phyloP scores from a whole-genome alignment of 2,888 invertebrate species.

The Deilephila elpenor region DNA sequence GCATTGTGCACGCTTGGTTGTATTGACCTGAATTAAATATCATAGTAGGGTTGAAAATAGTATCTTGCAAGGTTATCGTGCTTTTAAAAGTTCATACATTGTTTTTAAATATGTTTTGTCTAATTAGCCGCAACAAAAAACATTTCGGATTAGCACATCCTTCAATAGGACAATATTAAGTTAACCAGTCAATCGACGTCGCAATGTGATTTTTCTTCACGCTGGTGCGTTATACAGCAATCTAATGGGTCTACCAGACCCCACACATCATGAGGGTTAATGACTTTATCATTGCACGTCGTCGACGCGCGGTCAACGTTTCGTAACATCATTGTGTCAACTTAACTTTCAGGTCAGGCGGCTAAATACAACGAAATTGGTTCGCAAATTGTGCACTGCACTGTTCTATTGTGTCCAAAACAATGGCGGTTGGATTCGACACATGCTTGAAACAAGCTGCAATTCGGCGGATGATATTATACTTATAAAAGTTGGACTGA shows the following conservation, averaged over 20 bases:
- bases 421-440: conserved; percentile 48
- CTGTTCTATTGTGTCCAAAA: conserved; percentile 51
- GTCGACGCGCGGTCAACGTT: conserved; percentile 36
- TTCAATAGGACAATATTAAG: no score
- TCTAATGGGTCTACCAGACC: not conserved
- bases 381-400: conserved; percentile 59
- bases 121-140: no score
- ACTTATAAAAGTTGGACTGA: no score
- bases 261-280: conserved; percentile 33
- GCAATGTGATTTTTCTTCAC: no score
- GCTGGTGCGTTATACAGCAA: no score
- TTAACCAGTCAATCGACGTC: no score
- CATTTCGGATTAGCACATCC: no score
- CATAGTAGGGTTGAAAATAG: no score
- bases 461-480: not conserved
- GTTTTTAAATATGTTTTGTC: no score
- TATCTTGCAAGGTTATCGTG: no score
- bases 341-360: conserved; percentile 42
- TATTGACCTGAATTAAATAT: not conserved
- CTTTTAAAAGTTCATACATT: no score
- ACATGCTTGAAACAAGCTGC: conserved; percentile 22
- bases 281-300: conserved; percentile 38
- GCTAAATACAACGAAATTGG: conserved; percentile 39
- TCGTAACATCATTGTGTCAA: conserved; percentile 43
- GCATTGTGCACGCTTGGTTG: not conserved